Evolutionary conservation across 2,888 invertebrate species (phyloP).

Genomic region (Tetramorium bicarinatum): DNA sequence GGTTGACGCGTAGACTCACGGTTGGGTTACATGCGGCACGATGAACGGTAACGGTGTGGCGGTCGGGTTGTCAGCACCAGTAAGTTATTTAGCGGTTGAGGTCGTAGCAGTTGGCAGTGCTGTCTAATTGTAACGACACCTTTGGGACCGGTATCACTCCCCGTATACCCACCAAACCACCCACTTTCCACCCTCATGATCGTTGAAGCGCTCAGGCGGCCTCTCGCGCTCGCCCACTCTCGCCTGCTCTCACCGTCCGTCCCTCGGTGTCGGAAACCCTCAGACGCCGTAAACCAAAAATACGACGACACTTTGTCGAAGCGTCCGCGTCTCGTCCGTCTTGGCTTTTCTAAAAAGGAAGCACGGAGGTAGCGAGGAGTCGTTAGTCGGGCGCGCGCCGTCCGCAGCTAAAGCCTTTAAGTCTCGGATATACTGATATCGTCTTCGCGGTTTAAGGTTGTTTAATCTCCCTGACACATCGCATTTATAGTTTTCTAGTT

Average conservation of each 20-base stretch:
- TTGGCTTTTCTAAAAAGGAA: slow-evolving; percentile 57
- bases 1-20: slow-evolving; percentile 43
- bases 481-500: slow-evolving; percentile 26
- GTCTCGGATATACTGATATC: slow-evolving; percentile 51
- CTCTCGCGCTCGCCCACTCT: slow-evolving; percentile 56
- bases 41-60: slow-evolving; percentile 78
- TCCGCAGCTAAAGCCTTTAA: slow-evolving; percentile 50
- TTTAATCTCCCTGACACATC: slow-evolving; percentile 37
- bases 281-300: slow-evolving; percentile 82
- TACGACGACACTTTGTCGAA: slow-evolving; percentile 81
- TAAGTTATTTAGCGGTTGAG: slow-evolving; percentile 85
- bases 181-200: slow-evolving; percentile 75
- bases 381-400: slow-evolving; percentile 41
- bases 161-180: slow-evolving; percentile 73
- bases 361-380: slow-evolving; percentile 31
- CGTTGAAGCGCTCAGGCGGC: slow-evolving; percentile 79
- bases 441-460: slow-evolving; percentile 44
- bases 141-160: slow-evolving; percentile 82
- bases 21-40: slow-evolving; percentile 64
- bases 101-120: slow-evolving; percentile 83
- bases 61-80: slow-evolving; percentile 85
- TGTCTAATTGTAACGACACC: slow-evolving; percentile 86
- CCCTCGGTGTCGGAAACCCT: slow-evolving; percentile 69
- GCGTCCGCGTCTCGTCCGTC: slow-evolving; percentile 68
- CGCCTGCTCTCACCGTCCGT: slow-evolving; percentile 44